A percentile compares a stretch with the other conserved stretches of the same genome.
phyloP scores from a whole-genome alignment of 2,113 vertebrate species.

The Ceratotherium simum region DNA sequence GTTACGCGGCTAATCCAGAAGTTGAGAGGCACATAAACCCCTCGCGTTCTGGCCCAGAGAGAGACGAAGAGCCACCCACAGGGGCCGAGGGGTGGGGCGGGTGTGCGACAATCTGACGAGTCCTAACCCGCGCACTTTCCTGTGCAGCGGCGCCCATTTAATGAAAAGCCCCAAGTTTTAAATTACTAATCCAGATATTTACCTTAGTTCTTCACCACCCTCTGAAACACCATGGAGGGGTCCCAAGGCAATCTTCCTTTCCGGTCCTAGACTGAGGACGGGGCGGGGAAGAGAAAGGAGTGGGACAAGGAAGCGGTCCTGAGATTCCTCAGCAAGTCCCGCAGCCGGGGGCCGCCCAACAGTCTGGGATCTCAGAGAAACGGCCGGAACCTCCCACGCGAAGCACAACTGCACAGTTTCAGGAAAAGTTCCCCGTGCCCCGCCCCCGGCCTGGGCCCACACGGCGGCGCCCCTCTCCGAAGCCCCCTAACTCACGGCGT shows the following conservation, averaged over 20 bases:
- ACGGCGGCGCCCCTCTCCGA: neutral
- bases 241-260: constrained; percentile 16
- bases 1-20: neutral
- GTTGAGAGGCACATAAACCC: neutral
- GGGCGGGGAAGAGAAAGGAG: neutral
- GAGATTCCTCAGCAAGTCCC: neutral
- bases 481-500: constrained; percentile 32
- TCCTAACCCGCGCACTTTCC: neutral
- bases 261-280: neutral
- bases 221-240: constrained; percentile 27
- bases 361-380: neutral
- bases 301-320: neutral
- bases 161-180: neutral
- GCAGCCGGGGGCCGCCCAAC: neutral
- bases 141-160: neutral
- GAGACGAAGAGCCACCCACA: neutral
- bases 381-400: neutral
- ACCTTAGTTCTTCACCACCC: constrained; percentile 52
- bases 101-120: neutral
- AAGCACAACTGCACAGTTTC: neutral
- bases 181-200: neutral
- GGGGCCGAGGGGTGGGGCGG: neutral
- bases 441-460: constrained; percentile 19
- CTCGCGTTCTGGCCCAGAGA: neutral
- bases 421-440: constrained; percentile 42